Conservation (phyloP, 2,797 vertebrate species). For the Oceanodroma leucorhoa region DNA sequence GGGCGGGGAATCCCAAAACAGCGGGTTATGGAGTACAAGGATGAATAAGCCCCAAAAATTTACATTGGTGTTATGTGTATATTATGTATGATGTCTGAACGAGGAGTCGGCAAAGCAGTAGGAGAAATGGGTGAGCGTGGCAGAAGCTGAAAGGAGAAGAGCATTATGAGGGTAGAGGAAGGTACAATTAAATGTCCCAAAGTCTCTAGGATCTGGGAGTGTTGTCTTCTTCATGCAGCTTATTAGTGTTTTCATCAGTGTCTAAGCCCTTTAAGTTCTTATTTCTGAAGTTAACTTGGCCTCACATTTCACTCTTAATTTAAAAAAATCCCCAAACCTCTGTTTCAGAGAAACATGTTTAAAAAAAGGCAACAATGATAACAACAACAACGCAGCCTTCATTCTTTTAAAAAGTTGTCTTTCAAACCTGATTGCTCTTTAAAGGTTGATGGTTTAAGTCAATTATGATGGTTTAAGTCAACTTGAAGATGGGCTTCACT, state of each 20-base stretch:
- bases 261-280: no score
- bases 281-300: not conserved
- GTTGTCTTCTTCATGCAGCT: no score
- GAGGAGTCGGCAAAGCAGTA: no score
- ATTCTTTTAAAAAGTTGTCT: not conserved
- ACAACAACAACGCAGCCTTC: not conserved
- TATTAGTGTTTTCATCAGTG: no score
- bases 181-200: no score
- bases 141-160: no score
- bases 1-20: not conserved
- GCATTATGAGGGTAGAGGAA: no score
- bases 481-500: not conserved
- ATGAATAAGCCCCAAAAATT: not conserved
- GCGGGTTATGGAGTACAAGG: not conserved
- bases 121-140: no score
- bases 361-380: not conserved
- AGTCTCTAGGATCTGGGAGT: no score
- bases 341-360: not conserved
- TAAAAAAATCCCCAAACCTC: not conserved
- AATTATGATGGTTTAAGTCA: not conserved
- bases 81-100: no score
- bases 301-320: not conserved
- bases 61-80: no score
- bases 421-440: not conserved
- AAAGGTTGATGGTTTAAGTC: not conserved